Conservation (phyloP, 2,113 vertebrate species). For the Eira barbara region DNA sequence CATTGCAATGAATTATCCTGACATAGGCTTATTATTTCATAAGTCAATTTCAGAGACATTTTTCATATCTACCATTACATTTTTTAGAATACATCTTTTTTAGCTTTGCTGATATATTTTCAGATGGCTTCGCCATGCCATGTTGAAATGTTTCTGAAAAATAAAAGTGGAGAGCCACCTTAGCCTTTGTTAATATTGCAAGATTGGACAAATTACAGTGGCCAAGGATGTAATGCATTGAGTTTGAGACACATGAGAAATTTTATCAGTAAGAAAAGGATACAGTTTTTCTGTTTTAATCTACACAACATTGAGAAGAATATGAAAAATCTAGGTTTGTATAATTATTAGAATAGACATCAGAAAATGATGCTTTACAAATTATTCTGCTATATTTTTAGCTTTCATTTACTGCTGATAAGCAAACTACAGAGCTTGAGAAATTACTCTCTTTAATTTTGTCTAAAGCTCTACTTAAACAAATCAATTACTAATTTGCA, state of each 20-base stretch:
- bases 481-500: conserved; percentile 58
- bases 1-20: not conserved
- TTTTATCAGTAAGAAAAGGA: not conserved
- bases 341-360: not conserved
- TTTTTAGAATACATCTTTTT: not conserved
- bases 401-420: not conserved
- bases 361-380: not conserved
- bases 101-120: not conserved
- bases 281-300: not conserved
- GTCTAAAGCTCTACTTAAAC: conserved; percentile 40
- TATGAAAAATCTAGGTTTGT: not conserved
- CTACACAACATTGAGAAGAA: not conserved
- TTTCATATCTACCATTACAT: not conserved
- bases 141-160: conserved; percentile 22
- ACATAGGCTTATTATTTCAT: not conserved
- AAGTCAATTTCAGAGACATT: not conserved
- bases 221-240: not conserved
- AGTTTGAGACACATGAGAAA: not conserved
- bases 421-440: not conserved
- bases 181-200: not conserved
- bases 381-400: conserved; percentile 33
- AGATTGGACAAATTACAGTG: not conserved
- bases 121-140: not conserved
- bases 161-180: not conserved
- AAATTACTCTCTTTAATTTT: conserved; percentile 53